These are phyloP conservation scores for Imbricaverruca yamaguchii DNA, from an alignment of 2,888 invertebrate genomes.

Conservation along the genomic window DNA sequence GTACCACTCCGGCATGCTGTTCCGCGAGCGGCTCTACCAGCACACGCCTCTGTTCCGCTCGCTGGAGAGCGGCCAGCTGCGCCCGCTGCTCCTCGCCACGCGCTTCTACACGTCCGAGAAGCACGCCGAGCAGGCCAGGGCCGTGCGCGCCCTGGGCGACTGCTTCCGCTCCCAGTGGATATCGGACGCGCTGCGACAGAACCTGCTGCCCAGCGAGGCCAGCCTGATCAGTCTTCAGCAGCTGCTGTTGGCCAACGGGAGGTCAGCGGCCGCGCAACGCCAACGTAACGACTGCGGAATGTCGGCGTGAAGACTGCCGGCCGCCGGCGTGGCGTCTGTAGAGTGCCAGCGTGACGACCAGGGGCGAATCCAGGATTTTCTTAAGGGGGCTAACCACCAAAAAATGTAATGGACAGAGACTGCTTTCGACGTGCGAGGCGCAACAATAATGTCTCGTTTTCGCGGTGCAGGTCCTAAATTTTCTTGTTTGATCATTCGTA, in stretches of 20 bases:
- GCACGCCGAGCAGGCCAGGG: not conserved
- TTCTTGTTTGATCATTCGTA: no score
- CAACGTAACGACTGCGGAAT: no score
- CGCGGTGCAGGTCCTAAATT: no score
- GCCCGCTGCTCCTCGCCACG: not conserved
- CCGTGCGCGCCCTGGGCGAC: not conserved
- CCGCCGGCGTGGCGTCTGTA: no score
- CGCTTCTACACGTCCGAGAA: not conserved
- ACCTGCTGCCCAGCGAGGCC: slow-evolving; percentile 8
- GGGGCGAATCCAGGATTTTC: no score
- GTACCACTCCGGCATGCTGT: slow-evolving; percentile 3
- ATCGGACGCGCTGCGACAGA: not conserved
- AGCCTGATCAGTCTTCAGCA: not conserved
- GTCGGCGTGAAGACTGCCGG: no score
- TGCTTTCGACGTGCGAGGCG: no score
- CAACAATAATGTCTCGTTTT: no score
- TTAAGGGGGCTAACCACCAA: no score
- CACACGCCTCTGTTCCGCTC: not conserved
- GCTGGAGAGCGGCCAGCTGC: not conserved
- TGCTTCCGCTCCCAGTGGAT: slow-evolving; percentile 6
- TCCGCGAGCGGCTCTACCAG: not conserved
- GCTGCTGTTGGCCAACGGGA: not conserved
- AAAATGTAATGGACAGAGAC: no score
- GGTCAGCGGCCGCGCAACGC: no score
- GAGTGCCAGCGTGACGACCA: no score